Conservation (phyloP, 2,113 vertebrate genomes). For the Anhinga rufa region DNA sequence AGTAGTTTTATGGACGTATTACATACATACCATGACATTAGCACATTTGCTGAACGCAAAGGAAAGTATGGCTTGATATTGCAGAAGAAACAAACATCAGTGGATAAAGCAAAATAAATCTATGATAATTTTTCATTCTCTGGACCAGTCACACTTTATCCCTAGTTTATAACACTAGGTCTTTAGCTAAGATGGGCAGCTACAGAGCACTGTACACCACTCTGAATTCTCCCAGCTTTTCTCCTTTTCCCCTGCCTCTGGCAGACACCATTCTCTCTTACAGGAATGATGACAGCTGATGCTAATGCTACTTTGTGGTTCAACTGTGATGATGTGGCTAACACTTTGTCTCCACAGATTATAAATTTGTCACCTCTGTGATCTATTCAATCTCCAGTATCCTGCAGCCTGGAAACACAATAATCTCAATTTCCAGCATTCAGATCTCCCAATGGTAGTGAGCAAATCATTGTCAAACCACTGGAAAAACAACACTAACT, state of each 20-base stretch:
- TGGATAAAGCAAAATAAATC: neutral
- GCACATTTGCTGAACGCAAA: conserved; percentile 9
- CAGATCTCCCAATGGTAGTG: neutral
- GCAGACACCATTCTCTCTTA: neutral
- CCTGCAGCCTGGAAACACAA: neutral
- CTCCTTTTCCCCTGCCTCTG: neutral
- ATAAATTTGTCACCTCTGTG: neutral
- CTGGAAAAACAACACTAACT: neutral
- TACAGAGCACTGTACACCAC: neutral
- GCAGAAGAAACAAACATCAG: neutral
- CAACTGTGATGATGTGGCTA: conserved; percentile 27
- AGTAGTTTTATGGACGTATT: conserved; percentile 16
- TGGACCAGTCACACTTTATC: neutral
- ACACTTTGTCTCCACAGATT: conserved; percentile 18
- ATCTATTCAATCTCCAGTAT: neutral
- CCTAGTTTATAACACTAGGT: neutral
- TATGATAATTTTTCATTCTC: neutral
- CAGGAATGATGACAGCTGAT: conserved; percentile 5
- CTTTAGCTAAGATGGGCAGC: neutral
- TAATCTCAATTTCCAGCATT: neutral
- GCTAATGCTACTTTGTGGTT: conserved; percentile 37
- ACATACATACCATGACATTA: neutral
- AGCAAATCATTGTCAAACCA: neutral
- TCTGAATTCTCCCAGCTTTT: neutral
- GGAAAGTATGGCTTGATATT: neutral